A percentile compares a stretch with the other conserved stretches of the same genome.
Conservation (phyloP, 1,140 invertebrate genomes). For the Drosophila sp. region DNA sequence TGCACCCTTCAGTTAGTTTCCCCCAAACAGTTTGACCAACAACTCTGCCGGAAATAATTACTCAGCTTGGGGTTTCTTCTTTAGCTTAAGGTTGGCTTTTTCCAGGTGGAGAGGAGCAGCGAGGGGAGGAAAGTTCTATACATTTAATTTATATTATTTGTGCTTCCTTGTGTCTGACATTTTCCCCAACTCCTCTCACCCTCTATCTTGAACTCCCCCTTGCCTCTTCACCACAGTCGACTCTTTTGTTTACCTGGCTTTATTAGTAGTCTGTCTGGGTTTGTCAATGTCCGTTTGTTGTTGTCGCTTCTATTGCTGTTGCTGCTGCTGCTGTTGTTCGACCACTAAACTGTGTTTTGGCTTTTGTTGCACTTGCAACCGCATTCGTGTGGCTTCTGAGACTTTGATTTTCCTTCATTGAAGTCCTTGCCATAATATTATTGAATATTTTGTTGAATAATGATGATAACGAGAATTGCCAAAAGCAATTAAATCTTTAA, state of each 20-base stretch:
- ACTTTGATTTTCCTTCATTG: conserved; percentile 66
- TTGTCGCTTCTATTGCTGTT: conserved; percentile 51
- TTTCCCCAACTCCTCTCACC: conserved; percentile 26
- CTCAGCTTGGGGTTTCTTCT: conserved; percentile 70
- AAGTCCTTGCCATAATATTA: conserved; percentile 69
- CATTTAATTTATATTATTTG: conserved; percentile 81
- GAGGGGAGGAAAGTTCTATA: conserved; percentile 36
- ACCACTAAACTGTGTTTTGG: conserved; percentile 80
- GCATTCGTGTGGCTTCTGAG: conserved; percentile 64
- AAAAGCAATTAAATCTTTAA: conserved; percentile 9
- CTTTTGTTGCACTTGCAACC: conserved; percentile 70
- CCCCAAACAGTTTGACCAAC: conserved; percentile 18
- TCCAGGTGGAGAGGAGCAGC: background rate
- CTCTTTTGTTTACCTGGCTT: conserved; percentile 73
- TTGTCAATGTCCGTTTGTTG: conserved; percentile 36
- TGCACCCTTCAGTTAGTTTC: background rate
- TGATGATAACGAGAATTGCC: background rate
- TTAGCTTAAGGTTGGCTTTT: conserved; percentile 36
- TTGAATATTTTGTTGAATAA: conserved; percentile 26
- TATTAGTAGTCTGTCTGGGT: conserved; percentile 66
- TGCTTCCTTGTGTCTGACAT: conserved; percentile 71
- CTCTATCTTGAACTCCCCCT: background rate
- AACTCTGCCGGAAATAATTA: conserved; percentile 76
- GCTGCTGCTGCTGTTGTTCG: conserved; percentile 69
- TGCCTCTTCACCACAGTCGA: conserved; percentile 1